These are phyloP conservation scores for Corythornis madagascariensis DNA, from an alignment of 2,113 vertebrate genomes.

Conservation along the genomic window DNA sequence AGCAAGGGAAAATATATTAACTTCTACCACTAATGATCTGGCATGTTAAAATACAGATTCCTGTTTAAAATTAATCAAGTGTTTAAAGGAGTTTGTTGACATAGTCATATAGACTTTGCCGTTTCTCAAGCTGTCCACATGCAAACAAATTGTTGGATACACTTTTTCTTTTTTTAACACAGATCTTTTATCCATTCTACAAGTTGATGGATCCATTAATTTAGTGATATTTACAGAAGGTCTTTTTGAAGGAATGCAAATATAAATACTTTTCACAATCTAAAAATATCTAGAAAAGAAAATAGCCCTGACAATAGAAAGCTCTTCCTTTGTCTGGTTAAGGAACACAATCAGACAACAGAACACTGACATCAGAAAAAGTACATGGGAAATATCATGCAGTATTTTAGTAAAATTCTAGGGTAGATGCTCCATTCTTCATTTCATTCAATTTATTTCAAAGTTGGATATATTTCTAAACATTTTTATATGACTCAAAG, in stretches of 20 bases:
- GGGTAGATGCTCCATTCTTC: neutral
- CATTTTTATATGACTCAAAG: neutral
- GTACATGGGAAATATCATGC: neutral
- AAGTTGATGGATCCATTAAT: neutral
- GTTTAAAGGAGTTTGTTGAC: neutral
- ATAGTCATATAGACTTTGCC: neutral
- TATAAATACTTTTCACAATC: neutral
- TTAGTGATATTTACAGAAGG: neutral
- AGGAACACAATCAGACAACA: neutral
- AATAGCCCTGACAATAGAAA: neutral
- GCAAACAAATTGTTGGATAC: neutral
- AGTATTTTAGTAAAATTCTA: neutral
- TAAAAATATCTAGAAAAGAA: neutral
- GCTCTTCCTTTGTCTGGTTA: neutral
- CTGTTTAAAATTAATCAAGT: neutral
- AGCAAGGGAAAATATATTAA: neutral
- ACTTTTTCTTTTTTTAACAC: neutral
- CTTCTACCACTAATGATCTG: neutral
- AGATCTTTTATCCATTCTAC: neutral
- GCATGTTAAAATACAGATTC: neutral
- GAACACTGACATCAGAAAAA: neutral
- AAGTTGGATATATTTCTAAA: neutral
- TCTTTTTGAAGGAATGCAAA: neutral
- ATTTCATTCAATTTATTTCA: neutral
- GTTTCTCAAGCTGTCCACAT: neutral